phyloP scores from a whole-genome alignment of 2,888 invertebrate genomes.

The Morinoia aosen region DNA sequence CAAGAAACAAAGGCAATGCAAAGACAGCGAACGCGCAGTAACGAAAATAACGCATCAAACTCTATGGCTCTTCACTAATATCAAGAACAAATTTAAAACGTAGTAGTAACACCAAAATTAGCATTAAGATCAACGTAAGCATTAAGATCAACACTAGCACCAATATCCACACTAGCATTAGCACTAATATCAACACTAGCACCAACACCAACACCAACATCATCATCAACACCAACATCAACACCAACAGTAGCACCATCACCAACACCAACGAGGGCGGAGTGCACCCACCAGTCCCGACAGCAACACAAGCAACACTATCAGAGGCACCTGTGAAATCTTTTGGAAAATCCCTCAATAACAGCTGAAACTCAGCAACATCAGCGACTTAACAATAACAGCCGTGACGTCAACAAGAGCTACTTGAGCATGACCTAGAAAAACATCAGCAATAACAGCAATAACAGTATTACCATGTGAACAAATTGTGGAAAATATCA shows the following conservation, averaged over 20 bases:
- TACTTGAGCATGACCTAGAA: background rate
- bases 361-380: background rate
- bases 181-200: too few species aligned
- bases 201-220: too few species aligned
- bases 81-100: too few species aligned
- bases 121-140: too few species aligned
- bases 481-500: background rate
- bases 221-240: too few species aligned
- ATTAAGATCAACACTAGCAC: too few species aligned
- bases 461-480: background rate
- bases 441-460: background rate
- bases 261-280: background rate
- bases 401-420: background rate
- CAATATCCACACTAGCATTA: too few species aligned
- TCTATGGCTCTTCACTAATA: too few species aligned
- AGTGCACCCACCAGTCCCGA: background rate
- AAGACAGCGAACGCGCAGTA: too few species aligned
- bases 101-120: too few species aligned
- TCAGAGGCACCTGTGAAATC: background rate
- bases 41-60: too few species aligned
- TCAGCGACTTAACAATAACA: background rate
- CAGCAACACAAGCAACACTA: background rate
- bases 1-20: too few species aligned
- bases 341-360: background rate
- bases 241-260: background rate